These are phyloP conservation scores for Hermaeophaga mercurialis DNA, from an alignment of 2,888 invertebrate species.

Conservation along the genomic window DNA sequence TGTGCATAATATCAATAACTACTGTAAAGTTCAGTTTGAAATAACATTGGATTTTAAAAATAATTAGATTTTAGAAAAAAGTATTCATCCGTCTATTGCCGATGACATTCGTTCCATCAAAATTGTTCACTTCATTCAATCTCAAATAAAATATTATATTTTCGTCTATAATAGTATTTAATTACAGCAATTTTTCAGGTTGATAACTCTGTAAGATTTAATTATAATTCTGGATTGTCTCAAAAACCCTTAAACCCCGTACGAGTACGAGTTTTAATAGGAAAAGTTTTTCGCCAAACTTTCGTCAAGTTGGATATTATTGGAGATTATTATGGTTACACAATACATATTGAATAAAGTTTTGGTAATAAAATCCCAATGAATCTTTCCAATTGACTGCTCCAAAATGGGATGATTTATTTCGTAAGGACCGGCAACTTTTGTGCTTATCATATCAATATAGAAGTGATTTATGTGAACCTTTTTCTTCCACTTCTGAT, in stretches of 20 bases:
- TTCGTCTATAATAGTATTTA: too few species aligned
- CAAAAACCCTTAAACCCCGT: slow-evolving; percentile 5
- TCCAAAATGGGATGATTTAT: slow-evolving; percentile 16
- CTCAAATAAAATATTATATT: too few species aligned
- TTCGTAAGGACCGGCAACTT: slow-evolving; percentile 6
- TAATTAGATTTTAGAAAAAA: too few species aligned
- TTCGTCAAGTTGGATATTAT: slow-evolving; percentile 20
- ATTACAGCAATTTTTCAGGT: slow-evolving; percentile 9
- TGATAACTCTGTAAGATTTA: slow-evolving; percentile 26
- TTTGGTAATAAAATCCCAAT: slow-evolving; percentile 23
- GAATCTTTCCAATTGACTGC: slow-evolving; percentile 18
- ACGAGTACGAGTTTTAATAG: slow-evolving; percentile 20
- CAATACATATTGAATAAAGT: slow-evolving; percentile 26
- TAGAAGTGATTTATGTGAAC: slow-evolving; percentile 4
- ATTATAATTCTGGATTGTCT: slow-evolving; percentile 23
- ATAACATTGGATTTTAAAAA: too few species aligned
- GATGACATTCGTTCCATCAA: too few species aligned
- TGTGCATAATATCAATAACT: too few species aligned
- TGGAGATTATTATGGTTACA: slow-evolving; percentile 27
- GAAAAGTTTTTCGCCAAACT: slow-evolving; percentile 23
- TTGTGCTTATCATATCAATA: slow-evolving; percentile 11
- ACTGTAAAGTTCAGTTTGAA: too few species aligned
- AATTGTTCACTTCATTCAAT: too few species aligned
- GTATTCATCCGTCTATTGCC: too few species aligned
- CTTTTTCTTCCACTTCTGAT: slow-evolving; percentile 1